Base-by-base conservation (phyloP, 2,888 invertebrate species). In the Rotaria socialis region DNA sequence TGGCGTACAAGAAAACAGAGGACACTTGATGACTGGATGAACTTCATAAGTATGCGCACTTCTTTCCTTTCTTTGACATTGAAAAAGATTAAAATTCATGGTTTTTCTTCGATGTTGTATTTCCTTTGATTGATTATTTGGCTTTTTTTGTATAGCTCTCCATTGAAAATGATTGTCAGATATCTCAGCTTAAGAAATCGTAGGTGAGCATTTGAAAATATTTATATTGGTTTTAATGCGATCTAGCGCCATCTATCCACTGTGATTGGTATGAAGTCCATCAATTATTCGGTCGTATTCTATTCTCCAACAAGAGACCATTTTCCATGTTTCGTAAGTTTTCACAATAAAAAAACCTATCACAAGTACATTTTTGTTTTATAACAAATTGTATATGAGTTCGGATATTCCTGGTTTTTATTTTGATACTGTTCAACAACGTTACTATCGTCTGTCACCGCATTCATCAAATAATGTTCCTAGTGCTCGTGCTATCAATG, bases 271-370 rank as follows among this genome's bases (percentile, higher is more conserved):
- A 14, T 50, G 50, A 27, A 67, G 35, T 67, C 67, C 67, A 67
- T 67, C 5, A 14, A 35, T 35, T 67, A 67, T 35, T 27, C 6
- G 35, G 19, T 67, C 35, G 11, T 41, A 67, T 19, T 67, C 19
- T 27, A 35, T 67, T 16, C 27, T 67, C 67, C 67, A 67, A 22
- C 35, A 41, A 67, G 35, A 35, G 35, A 67, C 35, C 35, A 67
- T 67, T 55, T 67, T 67, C 67, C 35, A 41, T 67, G 14, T 67
- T 67, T 67, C 67, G 67, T 35, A 67, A 67, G 58, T 60, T 67
- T 67, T 67, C 27, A 67, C 67, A 67, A 67, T 16, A 16, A 0
- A 56, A 56, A 56, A 7, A 56, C 1, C 14, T 56, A 56, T 56
- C 8, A 35, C 11, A 19, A 35, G 35, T 67, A 35, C 19, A 19